Evolutionary conservation across 2,113 vertebrate species (phyloP), one percentile per base, ranked within the genome.

Genomic region (Fregata magnificens): DNA sequence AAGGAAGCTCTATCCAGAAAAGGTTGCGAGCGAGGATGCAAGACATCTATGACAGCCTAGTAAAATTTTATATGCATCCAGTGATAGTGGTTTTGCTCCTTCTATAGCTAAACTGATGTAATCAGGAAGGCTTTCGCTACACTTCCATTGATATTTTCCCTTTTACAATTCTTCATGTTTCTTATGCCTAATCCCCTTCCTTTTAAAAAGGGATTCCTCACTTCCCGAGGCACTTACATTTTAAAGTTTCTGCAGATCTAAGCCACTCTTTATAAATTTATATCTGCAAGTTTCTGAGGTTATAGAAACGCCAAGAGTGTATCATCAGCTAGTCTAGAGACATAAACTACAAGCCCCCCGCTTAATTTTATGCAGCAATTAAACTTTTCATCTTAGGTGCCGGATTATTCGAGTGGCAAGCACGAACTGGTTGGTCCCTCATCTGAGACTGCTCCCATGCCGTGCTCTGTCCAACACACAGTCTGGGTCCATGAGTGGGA

Each of bases 201-300:
- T 94, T 93, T 91, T 87, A 31, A 95, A 95, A 92, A 88, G 81
- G 49, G 71, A 95, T 94, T 95, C 84, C 42, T 93, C 55, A 8
- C 87, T 89, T 91, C 67, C 82, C 67, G 63, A 74, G 89, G 29
- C 91, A 88, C 81, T 93, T 89, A 72, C 7, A 70, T 62, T 87
- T 92, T 62, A 34, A 82, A 63, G 82, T 66, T 91, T 47, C 72
- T 72, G 26, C 58, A 91, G 70, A 73, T 88, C 47, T 91, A 78
- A 91, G 49, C 19, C 47, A 52, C 62, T 85, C 59, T 91, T 80
- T 76, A n/a, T 73, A 77, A 95, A 91, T 87, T 82, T 97, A 16
- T 83, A 80, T 88, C 63, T 87, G 19, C 26, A 72, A 62, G 53
- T 82, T 95, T 80, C 91, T 79, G 52, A 90, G 47, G 31, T 93